Percentiles rank a stretch among this genome's conserved stretches.
These are phyloP conservation scores for Leucophenga montana DNA, from an alignment of 2,888 invertebrate genomes.

Conservation along the genomic window DNA sequence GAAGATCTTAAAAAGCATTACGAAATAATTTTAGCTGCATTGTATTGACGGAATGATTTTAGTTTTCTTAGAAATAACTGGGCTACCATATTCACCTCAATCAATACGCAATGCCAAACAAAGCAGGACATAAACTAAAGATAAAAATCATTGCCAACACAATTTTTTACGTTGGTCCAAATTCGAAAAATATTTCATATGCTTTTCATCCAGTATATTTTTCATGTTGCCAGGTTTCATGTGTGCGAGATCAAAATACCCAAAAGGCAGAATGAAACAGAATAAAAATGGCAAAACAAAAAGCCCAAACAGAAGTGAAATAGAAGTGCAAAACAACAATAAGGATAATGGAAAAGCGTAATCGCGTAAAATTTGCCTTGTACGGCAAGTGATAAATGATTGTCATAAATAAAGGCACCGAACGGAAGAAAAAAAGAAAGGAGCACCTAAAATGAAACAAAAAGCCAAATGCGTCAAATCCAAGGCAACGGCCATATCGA, in stretches of 20 bases:
- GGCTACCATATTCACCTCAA: no score
- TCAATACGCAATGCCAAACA: no score
- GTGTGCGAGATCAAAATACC: background rate
- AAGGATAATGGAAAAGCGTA: slow-evolving; percentile 63
- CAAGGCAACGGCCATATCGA: slow-evolving; percentile 38
- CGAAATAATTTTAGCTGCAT: no score
- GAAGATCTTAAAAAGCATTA: no score
- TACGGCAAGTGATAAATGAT: slow-evolving; percentile 67
- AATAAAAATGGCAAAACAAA: background rate
- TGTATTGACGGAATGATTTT: no score
- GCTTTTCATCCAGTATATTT: no score
- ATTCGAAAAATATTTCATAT: no score
- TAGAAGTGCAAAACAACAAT: background rate
- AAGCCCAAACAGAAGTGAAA: background rate
- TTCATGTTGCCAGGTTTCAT: background rate
- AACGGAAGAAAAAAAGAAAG: slow-evolving; percentile 36
- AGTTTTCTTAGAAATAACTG: no score
- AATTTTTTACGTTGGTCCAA: no score
- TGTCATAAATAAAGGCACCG: slow-evolving; percentile 68
- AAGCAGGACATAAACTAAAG: no score
- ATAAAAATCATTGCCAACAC: no score
- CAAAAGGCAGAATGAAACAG: background rate
- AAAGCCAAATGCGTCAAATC: slow-evolving; percentile 36
- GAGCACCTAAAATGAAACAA: slow-evolving; percentile 20
- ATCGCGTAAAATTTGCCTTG: slow-evolving; percentile 63